Evolutionary conservation across 2,113 vertebrate species (phyloP), one percentile per base, ranked within the genome.

Genomic region (Silurus glanis): DNA sequence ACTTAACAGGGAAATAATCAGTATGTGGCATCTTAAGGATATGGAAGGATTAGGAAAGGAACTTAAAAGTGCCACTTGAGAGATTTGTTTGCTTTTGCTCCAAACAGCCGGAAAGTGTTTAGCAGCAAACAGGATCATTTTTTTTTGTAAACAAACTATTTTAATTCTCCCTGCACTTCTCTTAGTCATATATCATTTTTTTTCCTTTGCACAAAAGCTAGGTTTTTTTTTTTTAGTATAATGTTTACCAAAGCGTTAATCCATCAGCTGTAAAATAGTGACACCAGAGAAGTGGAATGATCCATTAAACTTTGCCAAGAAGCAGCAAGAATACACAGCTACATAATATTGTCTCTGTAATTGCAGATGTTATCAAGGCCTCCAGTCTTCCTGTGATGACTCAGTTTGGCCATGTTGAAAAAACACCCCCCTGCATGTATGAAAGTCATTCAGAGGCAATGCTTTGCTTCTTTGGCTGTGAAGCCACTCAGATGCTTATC

Each of bases 61-160:
- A n/a, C 25, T 0, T 61, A 0, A 47, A 61, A 28, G 17, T 9
- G 51, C 51, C 17, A 28, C 10, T 8, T 19, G 51, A 37, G 55
- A 21, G 14, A 80, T 62, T 45, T 3, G 37, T 45, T 21, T 9
- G 71, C 76, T 47, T 56, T 79, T 66, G 25, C 58, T 25, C 51
- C 25, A 37, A 58, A 80, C 14, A 3, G 75, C 19, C 85, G 21
- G 85, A 59, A 86, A 86, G 59, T 10, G 6, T n/a, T 80, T 69
- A 81, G 53, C 64, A 28, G 25, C 47, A 81, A 81, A 80, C 53
- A 69, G 76, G 84, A 80, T 49, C 13, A 17, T 53, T 21, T 58
- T 3, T 3, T 19, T 59, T 58, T 19, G 2, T 13, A 25, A 21
- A 56, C 58, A 21, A 83, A 56, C 64, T 37, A 25, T 51, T 83